Evolutionary conservation across 2,888 invertebrate genomes (phyloP).

Genomic region (Megaustenia siamemsis): DNA sequence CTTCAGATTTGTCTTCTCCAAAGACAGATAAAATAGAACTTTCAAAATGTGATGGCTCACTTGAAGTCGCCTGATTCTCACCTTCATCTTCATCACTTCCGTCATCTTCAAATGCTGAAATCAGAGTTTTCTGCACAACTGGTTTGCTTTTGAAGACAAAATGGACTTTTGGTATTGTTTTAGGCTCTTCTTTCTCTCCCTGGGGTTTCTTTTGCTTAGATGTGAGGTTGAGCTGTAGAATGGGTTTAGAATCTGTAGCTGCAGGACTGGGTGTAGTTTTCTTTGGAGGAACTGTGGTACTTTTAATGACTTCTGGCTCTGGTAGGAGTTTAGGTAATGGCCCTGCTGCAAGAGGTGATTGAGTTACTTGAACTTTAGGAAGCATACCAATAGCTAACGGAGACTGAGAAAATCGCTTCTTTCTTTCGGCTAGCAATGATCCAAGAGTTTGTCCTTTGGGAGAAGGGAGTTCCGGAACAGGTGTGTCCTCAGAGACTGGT

Average conservation of each 20-base stretch:
- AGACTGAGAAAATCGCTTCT: conserved; percentile 50
- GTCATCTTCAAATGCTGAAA: conserved; percentile 51
- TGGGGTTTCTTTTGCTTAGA: conserved; percentile 20
- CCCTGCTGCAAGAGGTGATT: conserved; percentile 50
- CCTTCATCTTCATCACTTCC: conserved; percentile 36
- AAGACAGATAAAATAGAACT: conserved; percentile 1
- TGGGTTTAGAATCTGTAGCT: conserved; percentile 6
- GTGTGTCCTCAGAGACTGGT: conserved; percentile 1
- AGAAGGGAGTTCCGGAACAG: neutral
- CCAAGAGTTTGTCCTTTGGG: conserved; percentile 12
- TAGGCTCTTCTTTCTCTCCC: neutral
- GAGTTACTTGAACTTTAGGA: conserved; percentile 36
- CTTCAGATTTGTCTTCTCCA: conserved; percentile 24
- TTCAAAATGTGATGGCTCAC: conserved; percentile 15
- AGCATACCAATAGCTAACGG: conserved; percentile 52
- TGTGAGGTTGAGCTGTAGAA: neutral
- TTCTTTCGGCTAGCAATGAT: conserved; percentile 39
- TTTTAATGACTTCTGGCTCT: conserved; percentile 27
- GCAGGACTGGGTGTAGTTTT: neutral
- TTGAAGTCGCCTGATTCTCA: neutral
- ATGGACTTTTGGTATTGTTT: conserved; percentile 38
- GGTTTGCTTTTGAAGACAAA: conserved; percentile 47
- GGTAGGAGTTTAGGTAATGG: conserved; percentile 46
- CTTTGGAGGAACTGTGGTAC: neutral
- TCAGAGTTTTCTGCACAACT: conserved; percentile 35